phyloP scores from a whole-genome alignment of 2,888 invertebrate genomes.

The Globia sparganii region DNA sequence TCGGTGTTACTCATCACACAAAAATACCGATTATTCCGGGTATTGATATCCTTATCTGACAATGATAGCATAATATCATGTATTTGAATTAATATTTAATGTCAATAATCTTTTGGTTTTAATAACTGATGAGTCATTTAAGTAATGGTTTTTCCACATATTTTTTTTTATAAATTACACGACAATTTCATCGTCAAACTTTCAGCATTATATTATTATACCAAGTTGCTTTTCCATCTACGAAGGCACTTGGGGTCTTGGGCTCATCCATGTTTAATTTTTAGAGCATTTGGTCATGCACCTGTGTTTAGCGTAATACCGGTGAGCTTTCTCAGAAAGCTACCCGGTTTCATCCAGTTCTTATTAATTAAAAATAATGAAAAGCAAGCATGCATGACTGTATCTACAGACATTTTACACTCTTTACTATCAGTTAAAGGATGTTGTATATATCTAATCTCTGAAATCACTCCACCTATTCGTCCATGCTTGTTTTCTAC shows the following conservation, averaged over 20 bases:
- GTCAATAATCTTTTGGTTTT: not conserved
- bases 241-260: slow-evolving; percentile 20
- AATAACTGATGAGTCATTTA: slow-evolving; percentile 4
- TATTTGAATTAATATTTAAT: slow-evolving; percentile 12
- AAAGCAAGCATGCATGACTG: slow-evolving; percentile 55
- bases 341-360: slow-evolving; percentile 16
- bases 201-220: not conserved
- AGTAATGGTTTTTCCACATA: not conserved
- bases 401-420: slow-evolving; percentile 7
- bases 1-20: slow-evolving; percentile 18
- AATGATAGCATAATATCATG: not conserved
- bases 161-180: not conserved
- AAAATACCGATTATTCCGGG: slow-evolving; percentile 14
- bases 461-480: slow-evolving; percentile 43
- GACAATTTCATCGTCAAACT: slow-evolving; percentile 12
- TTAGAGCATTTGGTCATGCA: slow-evolving; percentile 33
- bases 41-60: slow-evolving; percentile 7
- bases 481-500: slow-evolving; percentile 55
- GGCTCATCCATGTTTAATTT: slow-evolving; percentile 40
- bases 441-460: slow-evolving; percentile 52
- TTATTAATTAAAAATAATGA: slow-evolving; percentile 21
- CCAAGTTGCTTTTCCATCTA: slow-evolving; percentile 13
- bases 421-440: slow-evolving; percentile 3
- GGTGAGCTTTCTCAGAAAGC: slow-evolving; percentile 15
- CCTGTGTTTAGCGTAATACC: slow-evolving; percentile 11